These are phyloP conservation scores for Drosophila pseudoananassae DNA, from an alignment of 1,140 invertebrate species.

Conservation along the genomic window DNA sequence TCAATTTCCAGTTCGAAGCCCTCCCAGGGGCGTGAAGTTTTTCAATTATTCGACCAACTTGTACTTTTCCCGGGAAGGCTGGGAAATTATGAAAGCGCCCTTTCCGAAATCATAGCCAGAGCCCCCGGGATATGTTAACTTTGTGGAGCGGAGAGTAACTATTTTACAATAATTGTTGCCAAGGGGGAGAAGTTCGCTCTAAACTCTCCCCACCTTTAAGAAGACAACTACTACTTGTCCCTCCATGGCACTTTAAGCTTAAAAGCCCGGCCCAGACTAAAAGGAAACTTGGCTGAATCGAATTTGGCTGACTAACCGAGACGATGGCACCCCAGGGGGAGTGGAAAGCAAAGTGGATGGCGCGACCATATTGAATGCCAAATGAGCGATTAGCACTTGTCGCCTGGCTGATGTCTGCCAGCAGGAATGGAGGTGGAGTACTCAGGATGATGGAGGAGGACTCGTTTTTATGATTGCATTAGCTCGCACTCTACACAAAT, in stretches of 20 bases:
- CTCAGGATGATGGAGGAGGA: constrained; percentile 24
- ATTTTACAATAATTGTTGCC: no score
- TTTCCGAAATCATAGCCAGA: neutral
- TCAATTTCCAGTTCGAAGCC: constrained; percentile 52
- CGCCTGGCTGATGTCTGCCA: constrained; percentile 35
- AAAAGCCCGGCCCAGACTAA: constrained; percentile 63
- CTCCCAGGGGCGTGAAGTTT: constrained; percentile 48
- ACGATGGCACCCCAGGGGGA: neutral
- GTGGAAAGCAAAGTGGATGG: neutral
- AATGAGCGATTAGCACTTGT: constrained; percentile 72
- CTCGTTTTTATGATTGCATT: constrained; percentile 51
- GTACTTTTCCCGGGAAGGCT: constrained; percentile 30
- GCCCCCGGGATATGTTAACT: constrained; percentile 32
- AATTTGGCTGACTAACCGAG: constrained; percentile 33
- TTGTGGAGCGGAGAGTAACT: neutral
- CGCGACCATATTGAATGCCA: constrained; percentile 66
- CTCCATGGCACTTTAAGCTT: constrained; percentile 53
- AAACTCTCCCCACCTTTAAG: no score
- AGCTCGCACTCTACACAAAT: constrained; percentile 53
- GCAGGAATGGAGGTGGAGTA: constrained; percentile 12
- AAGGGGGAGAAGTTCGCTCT: no score
- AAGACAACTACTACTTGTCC: no score
- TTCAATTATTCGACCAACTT: constrained; percentile 66
- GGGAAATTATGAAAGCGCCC: constrained; percentile 46
- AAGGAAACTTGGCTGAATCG: constrained; percentile 62